Evolutionary conservation across 30 jellyfish, hydroid and myxozoan species (phyloP), one percentile per base, ranked within the genome.

Genomic region (Hydra vulgaris): DNA sequence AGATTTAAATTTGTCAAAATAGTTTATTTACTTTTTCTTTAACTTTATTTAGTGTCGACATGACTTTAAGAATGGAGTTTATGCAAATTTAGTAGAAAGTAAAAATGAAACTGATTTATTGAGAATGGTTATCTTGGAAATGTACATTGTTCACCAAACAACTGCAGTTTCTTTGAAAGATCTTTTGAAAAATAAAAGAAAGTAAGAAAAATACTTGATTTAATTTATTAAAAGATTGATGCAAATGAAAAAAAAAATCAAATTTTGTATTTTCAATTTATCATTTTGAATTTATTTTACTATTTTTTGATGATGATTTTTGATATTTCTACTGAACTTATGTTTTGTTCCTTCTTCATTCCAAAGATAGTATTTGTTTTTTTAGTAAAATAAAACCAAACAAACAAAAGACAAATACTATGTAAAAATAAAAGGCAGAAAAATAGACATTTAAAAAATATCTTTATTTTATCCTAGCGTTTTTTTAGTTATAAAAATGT

Each of bases 71-170:
- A 80, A 26, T 80, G 87, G 87, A 21, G 25, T 68, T 15, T 70
- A 66, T 26, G 40, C 83, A 19, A 67, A 70, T 24, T 55, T 21
- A 15, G 53, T 80, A 71, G 87, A 71, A 66, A 70, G 87, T 21
- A 70, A 70, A 80, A 71, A 80, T 66, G 87, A 80, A 18, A 27
- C 70, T 27, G 52, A 27, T 66, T 70, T 80, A 19, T 53, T 80
- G 15, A 53, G 87, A 23, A 80, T 80, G 82, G 72, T 80, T 23
- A 80, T 80, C 72, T 52, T 80, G 18, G 87, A 80, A 71, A 80
- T 80, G 87, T 61, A 27, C 72, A 67, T 80, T 74, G 85, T 80
- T 12, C 72, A 69, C 26, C 70, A 26, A 66, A 84, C 61, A 26
- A 27, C 70, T 0, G 25, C 53, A 22, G 25, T 80, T 25, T 69